Conservation (phyloP, 2,888 invertebrate genomes). For the Merodon equestris region DNA sequence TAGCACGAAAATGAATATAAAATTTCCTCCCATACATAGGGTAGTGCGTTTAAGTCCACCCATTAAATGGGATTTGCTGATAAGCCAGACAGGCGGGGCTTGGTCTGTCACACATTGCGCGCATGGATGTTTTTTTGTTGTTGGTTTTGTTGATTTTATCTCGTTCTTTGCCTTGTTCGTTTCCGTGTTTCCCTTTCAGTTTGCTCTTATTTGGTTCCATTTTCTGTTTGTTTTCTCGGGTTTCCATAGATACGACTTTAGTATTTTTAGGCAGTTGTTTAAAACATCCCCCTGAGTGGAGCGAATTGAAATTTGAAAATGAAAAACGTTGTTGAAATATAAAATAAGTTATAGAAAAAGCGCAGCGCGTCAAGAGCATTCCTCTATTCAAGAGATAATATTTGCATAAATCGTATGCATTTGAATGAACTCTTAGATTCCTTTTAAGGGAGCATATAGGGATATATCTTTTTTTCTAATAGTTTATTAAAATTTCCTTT, state of each 20-base stretch:
- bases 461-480: too few species aligned
- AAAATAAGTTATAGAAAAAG: constrained; percentile 39
- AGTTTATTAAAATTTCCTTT: too few species aligned
- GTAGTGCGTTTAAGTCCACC: constrained; percentile 7
- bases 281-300: constrained; percentile 43
- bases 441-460: too few species aligned
- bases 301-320: constrained; percentile 50
- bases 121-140: constrained; percentile 36
- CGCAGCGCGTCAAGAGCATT: constrained; percentile 24
- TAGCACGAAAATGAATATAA: constrained; percentile 14
- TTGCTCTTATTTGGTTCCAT: constrained; percentile 29
- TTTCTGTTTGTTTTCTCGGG: constrained; percentile 36
- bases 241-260: constrained; percentile 57
- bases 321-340: constrained; percentile 55
- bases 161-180: neutral
- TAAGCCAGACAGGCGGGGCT: constrained; percentile 24
- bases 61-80: constrained; percentile 44
- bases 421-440: constrained; percentile 19
- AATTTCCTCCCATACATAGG: constrained; percentile 34
- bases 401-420: constrained; percentile 55
- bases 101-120: constrained; percentile 3
- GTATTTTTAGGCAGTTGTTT: constrained; percentile 40
- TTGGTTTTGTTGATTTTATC: neutral
- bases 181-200: too few species aligned
- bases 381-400: constrained; percentile 40